Evolutionary conservation across 2,113 vertebrate genomes (phyloP).

Genomic region (Pithys albifrons): DNA sequence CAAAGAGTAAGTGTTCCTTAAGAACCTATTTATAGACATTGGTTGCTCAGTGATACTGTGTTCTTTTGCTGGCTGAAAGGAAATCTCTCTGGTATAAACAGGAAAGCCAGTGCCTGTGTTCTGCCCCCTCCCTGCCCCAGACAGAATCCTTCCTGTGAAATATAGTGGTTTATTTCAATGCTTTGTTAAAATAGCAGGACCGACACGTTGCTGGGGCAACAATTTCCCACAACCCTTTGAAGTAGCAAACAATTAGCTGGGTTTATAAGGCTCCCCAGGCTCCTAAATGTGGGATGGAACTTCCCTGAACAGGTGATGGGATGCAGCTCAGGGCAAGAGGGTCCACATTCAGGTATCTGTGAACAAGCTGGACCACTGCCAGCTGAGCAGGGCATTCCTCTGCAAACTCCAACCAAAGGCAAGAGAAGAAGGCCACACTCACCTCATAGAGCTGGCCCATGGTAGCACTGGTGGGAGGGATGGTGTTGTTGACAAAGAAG

Average conservation of each 20-base stretch:
- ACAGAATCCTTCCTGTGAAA: not conserved
- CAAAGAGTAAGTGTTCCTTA: not conserved
- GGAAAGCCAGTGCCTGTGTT: not conserved
- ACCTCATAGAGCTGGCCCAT: slow-evolving; percentile 97
- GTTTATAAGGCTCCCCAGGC: not conserved
- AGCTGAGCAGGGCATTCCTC: not conserved
- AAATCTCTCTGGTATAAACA: not conserved
- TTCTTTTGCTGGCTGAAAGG: not conserved
- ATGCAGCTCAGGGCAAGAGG: not conserved
- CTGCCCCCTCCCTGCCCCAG: accelerated
- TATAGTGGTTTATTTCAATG: not conserved
- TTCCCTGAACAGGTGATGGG: not conserved
- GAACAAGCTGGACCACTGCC: not conserved
- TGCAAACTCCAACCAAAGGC: not conserved
- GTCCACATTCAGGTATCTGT: not conserved
- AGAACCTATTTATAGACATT: not conserved
- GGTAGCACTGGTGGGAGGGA: slow-evolving; percentile 94
- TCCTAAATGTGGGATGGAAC: not conserved
- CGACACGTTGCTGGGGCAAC: not conserved
- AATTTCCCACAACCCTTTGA: not conserved
- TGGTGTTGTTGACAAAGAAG: slow-evolving; percentile 97
- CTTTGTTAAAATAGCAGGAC: not conserved
- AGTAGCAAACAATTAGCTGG: not conserved
- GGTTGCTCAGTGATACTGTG: not conserved
- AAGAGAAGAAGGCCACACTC: slow-evolving; percentile 39